Evolutionary conservation across 2,113 vertebrate species (phyloP), one percentile per base, ranked within the genome.

Genomic region (Helogale parvula): DNA sequence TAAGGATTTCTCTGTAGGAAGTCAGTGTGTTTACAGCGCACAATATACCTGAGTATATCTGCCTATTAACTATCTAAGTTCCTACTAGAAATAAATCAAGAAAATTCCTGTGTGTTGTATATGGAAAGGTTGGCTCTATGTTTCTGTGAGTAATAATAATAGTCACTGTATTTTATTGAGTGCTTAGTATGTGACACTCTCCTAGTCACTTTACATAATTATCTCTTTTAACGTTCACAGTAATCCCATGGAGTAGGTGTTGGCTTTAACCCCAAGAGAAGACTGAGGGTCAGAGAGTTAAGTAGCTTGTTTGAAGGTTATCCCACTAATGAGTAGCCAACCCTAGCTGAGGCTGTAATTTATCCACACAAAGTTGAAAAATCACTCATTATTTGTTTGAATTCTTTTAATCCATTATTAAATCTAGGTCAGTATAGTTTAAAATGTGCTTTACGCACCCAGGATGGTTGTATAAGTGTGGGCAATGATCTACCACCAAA

Each of bases 211-310:
- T 79, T 6, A 63, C 11, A 16, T 54, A 31, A 47, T 94, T 5
- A 38, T 31, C 45, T 84, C 65, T 66, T 88, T 93, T 66, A 69
- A 57, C 38, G 17, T 10, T 90, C 71, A 14, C 19, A 54, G 81
- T 72, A 82, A n/a, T 54, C 92, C 86, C 38, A 0, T 74, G 54
- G 83, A 83, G 77, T 54, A 68, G 66, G 38, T 52, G n/a, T 63
- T 90, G 85, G n/a, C 57, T 23, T 90, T 83, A 96, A 83, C 52
- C 74, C 21, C 5, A 69, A 74, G 35, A 94, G 66, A 31, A 93
- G 29, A 82, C 50, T 45, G 35, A 91, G 19, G 38, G 31, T 69
- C 23, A 74, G 47, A 94, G 35, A 60, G 31, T 47, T 47, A 77
- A 96, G 57, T 47, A 54, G 65, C 90, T 85, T 68, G 63, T 47